Conservation (phyloP, 2,797 vertebrate species). For the Sphaeramia orbicularis region DNA sequence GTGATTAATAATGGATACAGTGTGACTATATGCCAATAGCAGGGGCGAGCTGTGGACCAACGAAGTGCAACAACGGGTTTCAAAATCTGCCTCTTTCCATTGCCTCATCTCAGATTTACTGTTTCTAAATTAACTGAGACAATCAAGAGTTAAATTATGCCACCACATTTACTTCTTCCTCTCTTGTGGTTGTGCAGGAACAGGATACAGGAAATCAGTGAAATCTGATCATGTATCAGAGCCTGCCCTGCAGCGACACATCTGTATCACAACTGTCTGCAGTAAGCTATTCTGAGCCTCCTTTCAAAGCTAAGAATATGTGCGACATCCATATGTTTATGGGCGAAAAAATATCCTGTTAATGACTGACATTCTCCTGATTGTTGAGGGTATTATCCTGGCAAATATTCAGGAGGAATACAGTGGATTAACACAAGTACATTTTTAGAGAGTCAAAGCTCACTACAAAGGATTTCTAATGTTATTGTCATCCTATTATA, state of each 20-base stretch:
- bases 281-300: slow-evolving; percentile 23
- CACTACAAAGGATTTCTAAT: slow-evolving; percentile 39
- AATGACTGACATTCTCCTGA: slow-evolving; percentile 14
- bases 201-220: slow-evolving; percentile 64
- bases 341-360: slow-evolving; percentile 12
- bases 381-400: slow-evolving; percentile 34
- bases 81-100: slow-evolving; percentile 46
- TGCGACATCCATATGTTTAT: background rate
- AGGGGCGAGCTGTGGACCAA: slow-evolving; percentile 47
- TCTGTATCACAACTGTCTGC: slow-evolving; percentile 44
- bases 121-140: slow-evolving; percentile 41
- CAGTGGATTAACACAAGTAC: slow-evolving; percentile 33
- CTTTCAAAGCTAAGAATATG: slow-evolving; percentile 19
- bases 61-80: slow-evolving; percentile 51
- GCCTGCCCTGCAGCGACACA: slow-evolving; percentile 29
- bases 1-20: slow-evolving; percentile 82
- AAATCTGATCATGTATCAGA: slow-evolving; percentile 64
- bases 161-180: slow-evolving; percentile 36
- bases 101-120: slow-evolving; percentile 21
- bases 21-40: slow-evolving; percentile 72
- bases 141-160: slow-evolving; percentile 47
- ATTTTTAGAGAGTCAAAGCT: slow-evolving; percentile 42
- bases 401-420: slow-evolving; percentile 31
- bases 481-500: slow-evolving; percentile 41
- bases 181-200: slow-evolving; percentile 43